phyloP scores from a whole-genome alignment of 2,113 vertebrate genomes.

The Myotis brandtii region DNA sequence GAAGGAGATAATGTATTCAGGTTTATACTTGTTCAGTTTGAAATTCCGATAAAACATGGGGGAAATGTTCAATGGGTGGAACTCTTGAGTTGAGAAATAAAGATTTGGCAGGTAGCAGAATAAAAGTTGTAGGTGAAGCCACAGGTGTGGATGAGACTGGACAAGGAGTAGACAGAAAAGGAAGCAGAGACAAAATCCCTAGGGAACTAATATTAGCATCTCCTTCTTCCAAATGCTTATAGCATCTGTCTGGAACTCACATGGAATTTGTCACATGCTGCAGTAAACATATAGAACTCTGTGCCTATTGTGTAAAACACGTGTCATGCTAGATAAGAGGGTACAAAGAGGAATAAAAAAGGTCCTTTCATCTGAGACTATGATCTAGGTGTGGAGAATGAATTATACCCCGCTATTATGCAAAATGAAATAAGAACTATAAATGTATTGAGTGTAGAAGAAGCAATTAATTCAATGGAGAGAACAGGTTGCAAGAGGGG shows the following conservation, averaged over 20 bases:
- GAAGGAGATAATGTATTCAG: background rate
- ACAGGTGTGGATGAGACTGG: background rate
- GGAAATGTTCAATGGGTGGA: background rate
- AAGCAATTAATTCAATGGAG: slow-evolving; percentile 25
- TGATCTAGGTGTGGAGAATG: background rate
- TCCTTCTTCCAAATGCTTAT: background rate
- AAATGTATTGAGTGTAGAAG: background rate
- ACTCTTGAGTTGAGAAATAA: slow-evolving; percentile 27
- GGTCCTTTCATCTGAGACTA: background rate
- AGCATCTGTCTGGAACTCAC: background rate
- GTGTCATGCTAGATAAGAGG: background rate
- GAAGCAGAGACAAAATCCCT: slow-evolving; percentile 5
- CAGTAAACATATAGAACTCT: slow-evolving; percentile 6
- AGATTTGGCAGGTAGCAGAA: background rate
- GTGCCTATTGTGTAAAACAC: background rate
- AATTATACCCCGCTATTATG: background rate
- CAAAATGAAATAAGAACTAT: slow-evolving; percentile 50
- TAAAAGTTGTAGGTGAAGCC: slow-evolving; percentile 25
- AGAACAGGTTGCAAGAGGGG: background rate
- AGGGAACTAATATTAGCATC: background rate
- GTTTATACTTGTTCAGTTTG: background rate
- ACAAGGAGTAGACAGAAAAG: background rate
- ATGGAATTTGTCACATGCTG: background rate
- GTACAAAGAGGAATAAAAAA: background rate
- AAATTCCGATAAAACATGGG: background rate